Evolutionary conservation across 2,797 vertebrate genomes (phyloP), one percentile per base, ranked within the genome.

Genomic region (Arrhamphus sclerolepis): DNA sequence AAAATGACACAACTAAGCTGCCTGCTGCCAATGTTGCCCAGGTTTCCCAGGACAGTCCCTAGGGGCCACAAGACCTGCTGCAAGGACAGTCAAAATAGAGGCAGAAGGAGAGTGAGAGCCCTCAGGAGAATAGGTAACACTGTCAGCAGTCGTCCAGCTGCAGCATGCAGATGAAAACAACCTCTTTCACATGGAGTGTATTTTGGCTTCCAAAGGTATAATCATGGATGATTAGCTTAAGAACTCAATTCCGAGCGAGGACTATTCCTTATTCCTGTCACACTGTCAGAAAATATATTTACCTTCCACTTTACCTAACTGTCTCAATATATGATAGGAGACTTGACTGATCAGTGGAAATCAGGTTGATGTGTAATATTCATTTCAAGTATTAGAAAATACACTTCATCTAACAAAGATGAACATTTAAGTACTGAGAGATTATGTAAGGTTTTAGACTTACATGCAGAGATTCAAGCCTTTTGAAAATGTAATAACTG

Each of bases 191-290:
- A 75, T 54, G 31, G 41, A 88, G 85, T 89, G 87, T 90, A 83
- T 87, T 89, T 92, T 92, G 90, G 90, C 90, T 70, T 73, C 60
- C 61, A 56, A 52, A 57, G 66, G 80, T 84, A 77, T 88, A 89
- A 91, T 91, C 89, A 89, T 64, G 80, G 73, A 81, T 81, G 86
- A 90, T 90, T 89, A 89, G 77, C 66, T 63, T 68, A 86, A 89
- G 82, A 90, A 89, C 86, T 87, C 80, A 88, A 88, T 84, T 84
- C 84, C 20, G 49, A 78, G 59, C 54, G 20, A 53, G 66, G 66
- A 70, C 73, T 65, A 76, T 87, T 87, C 74, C 84, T 80, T 85
- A 87, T 89, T 89, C 85, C 84, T 84, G 87, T 89, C 87, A 89
- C 81, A 66, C 72, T 75, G 78, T 83, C 78, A 79, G 70, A 87